Evolutionary conservation across 1,140 invertebrate species (phyloP), one percentile per base, ranked within the genome.

Genomic region (Microplitis demolitor): DNA sequence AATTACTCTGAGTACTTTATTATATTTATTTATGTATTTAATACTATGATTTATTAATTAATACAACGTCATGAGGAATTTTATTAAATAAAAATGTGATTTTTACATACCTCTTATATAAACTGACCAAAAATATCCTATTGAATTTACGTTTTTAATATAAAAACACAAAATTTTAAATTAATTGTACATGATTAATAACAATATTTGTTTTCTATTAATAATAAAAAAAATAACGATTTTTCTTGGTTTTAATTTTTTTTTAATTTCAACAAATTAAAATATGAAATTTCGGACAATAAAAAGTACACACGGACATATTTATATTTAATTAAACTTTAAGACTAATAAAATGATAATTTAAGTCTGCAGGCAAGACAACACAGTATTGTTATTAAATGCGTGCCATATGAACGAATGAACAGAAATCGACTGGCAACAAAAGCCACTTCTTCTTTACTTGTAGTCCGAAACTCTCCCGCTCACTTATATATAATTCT

Each of bases 51-150:
- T 45, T 1, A 9, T 45, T 6, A 45, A 45, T 45, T 45, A 9
- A 45, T 45, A 5, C 11, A 45, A 11, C 4, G 6, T 45, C 8
- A 5, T 8, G 39, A 3, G 8, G 1, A 11, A 63, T 14, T 33
- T 45, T 14, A 64, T 34, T 33, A 63, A 34, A 37, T 60, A 8
- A 63, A 37, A n/a, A n/a, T 9, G 51, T 67, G 9, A 51, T 62
- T 71, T 74, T 34, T 61, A 76, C 72, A 73, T 73, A 76, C 72
- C 72, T 71, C 66, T 79, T 77, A 79, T 74, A 67, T 76, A 78
- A 79, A 78, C 53, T 24, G 71, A 74, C 76, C 78, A 71, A 74
- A 79, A 78, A 77, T 77, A 79, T 78, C 76, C 78, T 51, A 71
- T 71, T 53, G 58, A 39, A 39, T 64, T 8, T n/a, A 71, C 31